Base-by-base conservation (phyloP, 1,140 invertebrate genomes). In the Armadillidium nasatum region DNA sequence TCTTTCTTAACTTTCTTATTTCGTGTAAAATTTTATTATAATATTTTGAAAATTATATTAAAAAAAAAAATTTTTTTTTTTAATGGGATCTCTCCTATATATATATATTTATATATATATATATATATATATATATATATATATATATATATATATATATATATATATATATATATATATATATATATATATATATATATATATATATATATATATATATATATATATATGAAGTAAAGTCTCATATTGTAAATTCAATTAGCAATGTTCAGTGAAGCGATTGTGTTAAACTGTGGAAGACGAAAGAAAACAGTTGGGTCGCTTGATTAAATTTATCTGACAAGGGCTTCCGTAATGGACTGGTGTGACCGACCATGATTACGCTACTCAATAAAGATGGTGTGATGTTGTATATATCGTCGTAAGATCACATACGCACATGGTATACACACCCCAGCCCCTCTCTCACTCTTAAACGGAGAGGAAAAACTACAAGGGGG, bases 131-230 rank as follows among this genome's bases (percentile, higher is more conserved):
- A 50, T 60, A 60, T 60, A 60, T 33, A 33, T 60, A 60, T 60
- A 60, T 50, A 60, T 60, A 60, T 60, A 60, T 60, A 60, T 60
- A 60, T 60, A 60, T 60, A 60, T 60, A 60, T 60, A 60, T 60
- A 60, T 60, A 60, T 60, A 60, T 60, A 60, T 60, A 60, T 60
- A 60, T 60, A 60, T 60, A 60, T 60, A 60, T 60, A 60, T 60
- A 60, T 60, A 60, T 50, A 60, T 15, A 60, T 60, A 60, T 60
- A 60, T 60, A 60, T 60, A 60, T 60, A 60, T 60, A 60, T 60
- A 60, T 60, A 60, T 60, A 60, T 60, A 60, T 60, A 60, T 60
- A 60, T 60, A 4, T 60, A 60, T 60, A 60, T 60, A 60, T 60
- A 60, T 60, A 60, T 60, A 60, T 60, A 60, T 60, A 60, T 15